Percentiles rank a stretch among this genome's conserved stretches.
Conservation (phyloP, 2,888 invertebrate species). For the Sisyra terminalis region DNA sequence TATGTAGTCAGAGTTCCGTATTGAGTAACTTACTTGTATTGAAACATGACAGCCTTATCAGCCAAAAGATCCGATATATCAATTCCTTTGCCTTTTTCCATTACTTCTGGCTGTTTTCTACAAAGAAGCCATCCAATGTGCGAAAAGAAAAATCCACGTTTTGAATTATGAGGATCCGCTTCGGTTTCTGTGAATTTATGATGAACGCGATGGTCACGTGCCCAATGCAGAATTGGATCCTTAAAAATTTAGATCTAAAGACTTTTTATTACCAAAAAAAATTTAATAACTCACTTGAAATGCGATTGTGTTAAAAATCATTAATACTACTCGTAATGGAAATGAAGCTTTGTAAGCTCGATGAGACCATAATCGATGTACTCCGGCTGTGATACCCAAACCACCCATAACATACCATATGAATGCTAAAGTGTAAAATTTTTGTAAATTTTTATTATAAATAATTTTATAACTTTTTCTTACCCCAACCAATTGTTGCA, state of each 20-base stretch:
- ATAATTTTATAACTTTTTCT: constrained; percentile 20
- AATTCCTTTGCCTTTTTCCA: constrained; percentile 59
- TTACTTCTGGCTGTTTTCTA: constrained; percentile 80
- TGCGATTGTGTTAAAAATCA: constrained; percentile 66
- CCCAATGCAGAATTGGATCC: constrained; percentile 82
- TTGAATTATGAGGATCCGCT: constrained; percentile 81
- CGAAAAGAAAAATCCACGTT: constrained; percentile 85
- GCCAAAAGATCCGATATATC: constrained; percentile 73
- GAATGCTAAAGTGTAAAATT: constrained; percentile 5
- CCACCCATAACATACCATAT: neutral
- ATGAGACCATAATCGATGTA: constrained; percentile 90
- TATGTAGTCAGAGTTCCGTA: neutral
- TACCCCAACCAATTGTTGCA: constrained; percentile 36
- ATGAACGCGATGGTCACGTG: constrained; percentile 66
- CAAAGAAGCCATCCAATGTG: constrained; percentile 89
- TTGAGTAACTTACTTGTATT: constrained; percentile 46
- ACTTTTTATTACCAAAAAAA: neutral
- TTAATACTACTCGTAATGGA: constrained; percentile 65
- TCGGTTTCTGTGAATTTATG: constrained; percentile 82
- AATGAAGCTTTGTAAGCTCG: constrained; percentile 78
- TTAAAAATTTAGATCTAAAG: constrained; percentile 34
- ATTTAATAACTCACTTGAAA: constrained; percentile 1
- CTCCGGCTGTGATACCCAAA: constrained; percentile 84
- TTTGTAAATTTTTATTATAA: constrained; percentile 3
- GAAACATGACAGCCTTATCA: constrained; percentile 74